phyloP scores from a whole-genome alignment of 2,888 invertebrate genomes.

The Drosophila suboccidentalis region DNA sequence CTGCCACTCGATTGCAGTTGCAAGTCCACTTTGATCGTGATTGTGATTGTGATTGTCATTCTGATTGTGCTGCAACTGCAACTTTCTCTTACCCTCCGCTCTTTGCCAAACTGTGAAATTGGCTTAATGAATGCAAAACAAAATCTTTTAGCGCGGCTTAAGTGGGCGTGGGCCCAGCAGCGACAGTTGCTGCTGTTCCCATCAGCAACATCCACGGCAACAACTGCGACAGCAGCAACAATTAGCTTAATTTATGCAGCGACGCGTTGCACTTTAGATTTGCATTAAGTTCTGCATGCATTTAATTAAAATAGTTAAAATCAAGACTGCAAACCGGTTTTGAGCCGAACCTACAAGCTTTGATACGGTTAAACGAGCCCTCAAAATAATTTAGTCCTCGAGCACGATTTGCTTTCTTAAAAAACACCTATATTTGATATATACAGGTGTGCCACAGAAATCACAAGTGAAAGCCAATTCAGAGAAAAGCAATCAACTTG shows the following conservation, averaged over 20 bases:
- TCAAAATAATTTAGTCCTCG: no score
- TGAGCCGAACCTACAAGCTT: neutral
- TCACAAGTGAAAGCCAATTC: no score
- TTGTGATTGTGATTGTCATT: conserved; percentile 7
- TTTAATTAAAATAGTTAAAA: conserved; percentile 14
- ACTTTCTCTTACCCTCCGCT: neutral
- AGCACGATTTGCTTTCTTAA: no score
- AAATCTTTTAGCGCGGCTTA: conserved; percentile 66
- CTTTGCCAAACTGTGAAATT: conserved; percentile 27
- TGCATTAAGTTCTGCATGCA: conserved; percentile 55
- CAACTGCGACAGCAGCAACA: conserved; percentile 19
- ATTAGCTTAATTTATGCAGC: conserved; percentile 71
- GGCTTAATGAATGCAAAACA: conserved; percentile 71
- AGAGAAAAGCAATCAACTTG: no score
- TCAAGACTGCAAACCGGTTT: neutral
- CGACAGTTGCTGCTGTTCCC: conserved; percentile 43
- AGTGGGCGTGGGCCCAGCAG: conserved; percentile 30
- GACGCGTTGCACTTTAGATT: conserved; percentile 63
- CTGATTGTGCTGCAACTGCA: neutral
- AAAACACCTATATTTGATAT: no score
- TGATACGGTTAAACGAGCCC: no score
- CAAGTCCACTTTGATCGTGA: neutral
- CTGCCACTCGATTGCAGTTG: conserved; percentile 30
- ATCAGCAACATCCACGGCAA: conserved; percentile 26
- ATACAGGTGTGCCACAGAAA: no score